Base-by-base conservation (phyloP, 2,888 invertebrate species). In the Hylaea fasciaria region DNA sequence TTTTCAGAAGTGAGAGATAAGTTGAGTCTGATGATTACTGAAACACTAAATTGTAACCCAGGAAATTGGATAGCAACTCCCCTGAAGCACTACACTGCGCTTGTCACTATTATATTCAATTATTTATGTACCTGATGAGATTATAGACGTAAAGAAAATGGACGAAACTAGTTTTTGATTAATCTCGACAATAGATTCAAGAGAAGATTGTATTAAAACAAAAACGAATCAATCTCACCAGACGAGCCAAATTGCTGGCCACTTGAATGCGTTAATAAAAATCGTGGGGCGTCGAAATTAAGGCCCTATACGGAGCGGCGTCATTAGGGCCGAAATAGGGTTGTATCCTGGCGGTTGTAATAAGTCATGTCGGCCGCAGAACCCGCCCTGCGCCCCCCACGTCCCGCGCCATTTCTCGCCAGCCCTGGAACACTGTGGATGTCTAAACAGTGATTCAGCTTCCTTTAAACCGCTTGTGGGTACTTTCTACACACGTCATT, bases 301-400 rank as follows among this genome's bases (percentile, higher is more conserved):
- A 91, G 91, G 89, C 80, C 81, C 82, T 85, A 82, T 82, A 86
- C 86, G 83, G 76, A 86, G 86, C 85, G 81, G 83, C 83, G 87
- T 91, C 90, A 91, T 92, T 92, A 91, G 88, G 89, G 79, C 82
- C 85, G 85, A 85, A 91, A 89, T 90, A 88, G 90, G 91, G 90
- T 91, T 90, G 91, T 91, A 87, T 91, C 88, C 86, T 88, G 86
- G 86, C 85, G 86, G 85, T 85, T 76, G 88, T 86, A 89, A 91
- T 91, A 91, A 91, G 91, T 91, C 90, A 91, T 91, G 91, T 91
- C 91, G 86, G 86, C 82, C 85, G 83, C 89, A 90, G 89, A 83
- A 82, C 82, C 79, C 80, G 73, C 80, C 78, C 80, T 74, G 70
- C 76, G 70, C 74, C 73, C 78, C 70, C 70, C 71, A 49, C 76